Percentiles rank a stretch among this genome's conserved stretches.
phyloP scores from a whole-genome alignment of 2,888 invertebrate species.

The Drosophila hamatofila region DNA sequence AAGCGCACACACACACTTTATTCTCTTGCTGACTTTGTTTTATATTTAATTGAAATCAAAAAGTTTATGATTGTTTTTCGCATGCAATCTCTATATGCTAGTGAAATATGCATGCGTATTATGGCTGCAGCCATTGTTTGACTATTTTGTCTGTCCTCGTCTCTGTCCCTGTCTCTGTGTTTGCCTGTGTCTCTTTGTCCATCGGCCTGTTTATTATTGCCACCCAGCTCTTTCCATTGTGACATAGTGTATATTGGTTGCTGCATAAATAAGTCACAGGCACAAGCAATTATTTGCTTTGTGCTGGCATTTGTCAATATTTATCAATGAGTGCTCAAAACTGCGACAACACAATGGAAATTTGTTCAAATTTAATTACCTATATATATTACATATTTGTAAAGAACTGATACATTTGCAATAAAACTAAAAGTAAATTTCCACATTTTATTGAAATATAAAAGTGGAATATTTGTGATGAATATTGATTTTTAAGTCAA shows the following conservation, averaged over 20 bases:
- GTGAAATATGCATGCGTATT: conserved; percentile 66
- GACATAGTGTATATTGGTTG: conserved; percentile 50
- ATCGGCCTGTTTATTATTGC: conserved; percentile 55
- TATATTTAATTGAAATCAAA: conserved; percentile 72
- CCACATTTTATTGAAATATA: background rate
- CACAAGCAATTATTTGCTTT: conserved; percentile 71
- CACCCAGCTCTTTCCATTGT: conserved; percentile 50
- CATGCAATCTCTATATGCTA: conserved; percentile 57
- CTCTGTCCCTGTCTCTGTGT: conserved; percentile 14
- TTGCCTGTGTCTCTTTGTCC: conserved; percentile 6
- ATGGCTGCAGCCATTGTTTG: conserved; percentile 41
- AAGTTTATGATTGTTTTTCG: conserved; percentile 63
- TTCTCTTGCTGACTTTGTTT: conserved; percentile 38
- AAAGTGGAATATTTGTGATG: background rate
- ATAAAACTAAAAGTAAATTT: background rate
- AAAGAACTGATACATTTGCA: background rate
- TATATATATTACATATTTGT: background rate
- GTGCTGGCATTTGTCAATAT: conserved; percentile 64
- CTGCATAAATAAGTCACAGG: conserved; percentile 73
- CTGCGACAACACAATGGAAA: conserved; percentile 10
- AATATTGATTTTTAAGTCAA: no score
- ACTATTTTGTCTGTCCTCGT: conserved; percentile 38
- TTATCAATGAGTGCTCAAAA: conserved; percentile 33
- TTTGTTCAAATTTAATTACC: conserved; percentile 17
- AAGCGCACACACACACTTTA: background rate